Conservation (phyloP, 2,113 vertebrate species). For the Cephalopholis sonnerati region DNA sequence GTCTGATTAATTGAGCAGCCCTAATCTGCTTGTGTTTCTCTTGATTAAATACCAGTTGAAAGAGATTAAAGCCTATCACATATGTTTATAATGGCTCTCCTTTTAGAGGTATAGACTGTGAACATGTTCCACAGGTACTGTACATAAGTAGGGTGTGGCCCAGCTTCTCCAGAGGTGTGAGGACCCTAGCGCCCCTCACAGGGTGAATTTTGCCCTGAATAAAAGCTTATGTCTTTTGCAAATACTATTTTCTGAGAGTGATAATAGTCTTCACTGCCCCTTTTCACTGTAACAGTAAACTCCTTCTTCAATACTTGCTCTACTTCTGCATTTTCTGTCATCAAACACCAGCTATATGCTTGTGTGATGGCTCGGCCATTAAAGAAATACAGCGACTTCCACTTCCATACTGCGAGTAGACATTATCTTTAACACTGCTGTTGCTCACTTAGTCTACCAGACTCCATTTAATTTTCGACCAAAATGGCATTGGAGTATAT, state of each 20-base stretch:
- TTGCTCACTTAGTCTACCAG: not conserved
- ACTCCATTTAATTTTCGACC: not conserved
- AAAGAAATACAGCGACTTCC: not conserved
- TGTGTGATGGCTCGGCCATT: not conserved
- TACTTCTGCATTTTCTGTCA: not conserved
- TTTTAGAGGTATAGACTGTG: not conserved
- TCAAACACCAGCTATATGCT: not conserved
- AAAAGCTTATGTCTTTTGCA: not conserved
- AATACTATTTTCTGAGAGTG: not conserved
- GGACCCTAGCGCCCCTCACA: not conserved
- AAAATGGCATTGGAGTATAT: not conserved
- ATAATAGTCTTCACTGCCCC: not conserved
- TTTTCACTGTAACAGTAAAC: not conserved
- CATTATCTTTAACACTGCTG: not conserved
- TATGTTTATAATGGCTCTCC: no score
- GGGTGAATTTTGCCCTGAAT: not conserved
- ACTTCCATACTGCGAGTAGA: no score
- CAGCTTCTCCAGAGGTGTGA: not conserved
- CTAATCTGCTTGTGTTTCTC: not conserved
- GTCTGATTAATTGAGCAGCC: no score
- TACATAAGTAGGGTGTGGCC: constrained; percentile 9
- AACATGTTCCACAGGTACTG: not conserved
- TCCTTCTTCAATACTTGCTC: not conserved
- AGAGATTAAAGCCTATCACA: not conserved
- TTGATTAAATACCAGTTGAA: not conserved